Evolutionary conservation across 1,140 invertebrate species (phyloP), one percentile per base, ranked within the genome.

Genomic region (Protaetia brevitarsis): DNA sequence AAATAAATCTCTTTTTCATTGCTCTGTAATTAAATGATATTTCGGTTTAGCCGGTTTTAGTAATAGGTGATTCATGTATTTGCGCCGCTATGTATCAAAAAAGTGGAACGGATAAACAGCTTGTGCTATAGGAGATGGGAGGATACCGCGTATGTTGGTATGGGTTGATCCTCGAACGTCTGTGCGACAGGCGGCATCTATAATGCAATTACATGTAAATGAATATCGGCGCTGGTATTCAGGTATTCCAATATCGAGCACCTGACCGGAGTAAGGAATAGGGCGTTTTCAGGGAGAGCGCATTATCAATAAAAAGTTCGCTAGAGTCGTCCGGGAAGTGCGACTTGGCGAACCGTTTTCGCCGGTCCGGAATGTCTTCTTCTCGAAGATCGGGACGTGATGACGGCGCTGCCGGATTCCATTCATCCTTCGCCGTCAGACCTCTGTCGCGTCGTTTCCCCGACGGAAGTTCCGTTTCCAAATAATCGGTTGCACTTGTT

Each of bases 151-250:
- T n/a, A n/a, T n/a, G n/a, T n/a, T 34, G 6, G 41, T 23, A 19
- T 8, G 41, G 41, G 19, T 51, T 51, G 41, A 51, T 51, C 41
- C 41, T 51, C 11, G 16, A 19, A 51, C 19, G 41, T 19, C 19
- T 10, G 41, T 23, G 26, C n/a, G 41, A 60, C 45, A 57, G 59
- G 61, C 56, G 58, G 64, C 68, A 65, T 64, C 58, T 45, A 65
- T 66, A 67, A 68, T 72, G 73, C 74, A 76, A 76, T 76, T 76
- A 76, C 74, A 76, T 76, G 74, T 76, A 76, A 76, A 76, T 76
- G 74, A 76, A 76, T 76, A 76, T 72, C 70, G 69, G 68, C 69
- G 63, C 57, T 45, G 63, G 27, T 59, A 66, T 68, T 70, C 63
- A 73, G 73, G 73, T 73, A 75, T 75, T 75, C 61, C 73, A 75